Percentiles rank a stretch among this genome's conserved stretches.
Conservation (phyloP, 2,888 invertebrate species). For the Euproctis similis region DNA sequence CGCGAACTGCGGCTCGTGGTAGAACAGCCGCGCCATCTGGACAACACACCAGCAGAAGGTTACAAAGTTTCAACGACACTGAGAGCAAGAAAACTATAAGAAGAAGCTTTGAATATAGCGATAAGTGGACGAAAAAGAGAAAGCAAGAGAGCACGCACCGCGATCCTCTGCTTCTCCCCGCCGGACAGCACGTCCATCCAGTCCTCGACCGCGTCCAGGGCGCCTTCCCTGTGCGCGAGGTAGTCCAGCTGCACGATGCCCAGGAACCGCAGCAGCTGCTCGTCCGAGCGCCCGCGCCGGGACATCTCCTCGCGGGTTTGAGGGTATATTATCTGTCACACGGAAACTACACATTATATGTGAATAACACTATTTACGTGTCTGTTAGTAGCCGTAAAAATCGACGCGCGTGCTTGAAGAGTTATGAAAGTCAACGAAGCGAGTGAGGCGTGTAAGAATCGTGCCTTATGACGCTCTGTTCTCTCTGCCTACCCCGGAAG, state of each 20-base stretch:
- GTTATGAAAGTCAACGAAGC: too few species aligned
- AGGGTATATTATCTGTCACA: constrained; percentile 88
- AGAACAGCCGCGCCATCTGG: constrained; percentile 97
- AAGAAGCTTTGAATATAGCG: too few species aligned
- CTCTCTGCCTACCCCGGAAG: too few species aligned
- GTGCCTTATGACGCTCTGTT: too few species aligned
- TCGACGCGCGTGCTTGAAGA: too few species aligned
- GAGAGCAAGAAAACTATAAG: too few species aligned
- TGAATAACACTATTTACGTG: not conserved
- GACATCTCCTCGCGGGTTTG: constrained; percentile 91
- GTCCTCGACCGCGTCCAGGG: constrained; percentile 95
- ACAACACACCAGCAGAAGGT: too few species aligned
- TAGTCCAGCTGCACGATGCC: constrained; percentile 90
- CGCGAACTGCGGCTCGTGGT: constrained; percentile 98
- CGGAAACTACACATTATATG: constrained; percentile 37
- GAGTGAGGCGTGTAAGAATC: too few species aligned
- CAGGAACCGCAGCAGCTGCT: constrained; percentile 83
- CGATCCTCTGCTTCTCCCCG: constrained; percentile 98
- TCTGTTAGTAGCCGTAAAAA: too few species aligned
- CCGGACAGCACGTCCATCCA: constrained; percentile 99
- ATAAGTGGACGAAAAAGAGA: too few species aligned
- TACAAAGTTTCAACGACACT: too few species aligned
- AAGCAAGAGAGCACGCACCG: constrained; percentile 72
- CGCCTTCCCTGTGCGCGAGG: constrained; percentile 88
- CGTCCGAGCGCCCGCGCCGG: constrained; percentile 85